Conservation (phyloP, 2,888 invertebrate species). For the Flabesymbios commensalis region DNA sequence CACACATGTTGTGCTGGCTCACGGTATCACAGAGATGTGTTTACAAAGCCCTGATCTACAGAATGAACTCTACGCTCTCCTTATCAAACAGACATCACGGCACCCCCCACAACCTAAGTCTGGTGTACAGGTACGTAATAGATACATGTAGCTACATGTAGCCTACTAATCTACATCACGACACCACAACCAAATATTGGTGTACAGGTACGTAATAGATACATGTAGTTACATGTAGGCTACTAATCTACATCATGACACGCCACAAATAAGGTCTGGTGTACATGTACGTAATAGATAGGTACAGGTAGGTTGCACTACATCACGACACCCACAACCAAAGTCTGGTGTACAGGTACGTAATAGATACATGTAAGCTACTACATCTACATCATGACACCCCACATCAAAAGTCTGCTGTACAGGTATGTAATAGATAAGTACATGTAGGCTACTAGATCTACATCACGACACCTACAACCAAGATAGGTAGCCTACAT, state of each 20-base stretch:
- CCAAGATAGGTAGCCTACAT: conserved; percentile 68
- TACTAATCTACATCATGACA: not conserved
- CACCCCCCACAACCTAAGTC: conserved; percentile 75
- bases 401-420: conserved; percentile 69
- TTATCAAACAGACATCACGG: conserved; percentile 89
- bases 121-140: conserved; percentile 52
- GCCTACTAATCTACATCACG: not conserved
- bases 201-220: conserved; percentile 11
- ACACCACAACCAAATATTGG: conserved; percentile 68
- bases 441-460: not conserved
- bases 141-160: not conserved
- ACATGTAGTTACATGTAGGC: not conserved
- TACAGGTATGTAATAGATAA: conserved; percentile 11
- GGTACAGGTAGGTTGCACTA: conserved; percentile 59
- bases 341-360: conserved; percentile 66
- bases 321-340: conserved; percentile 75
- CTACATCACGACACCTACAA: not conserved
- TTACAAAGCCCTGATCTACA: conserved; percentile 87
- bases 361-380: not conserved
- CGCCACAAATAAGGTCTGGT: conserved; percentile 68
- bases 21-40: conserved; percentile 92
- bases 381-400: not conserved
- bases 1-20: conserved; percentile 95
- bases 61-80: conserved; percentile 87
- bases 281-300: conserved; percentile 10